Base-by-base conservation (phyloP, 2,113 vertebrate species). In the Hippoglossus stenolepis region DNA sequence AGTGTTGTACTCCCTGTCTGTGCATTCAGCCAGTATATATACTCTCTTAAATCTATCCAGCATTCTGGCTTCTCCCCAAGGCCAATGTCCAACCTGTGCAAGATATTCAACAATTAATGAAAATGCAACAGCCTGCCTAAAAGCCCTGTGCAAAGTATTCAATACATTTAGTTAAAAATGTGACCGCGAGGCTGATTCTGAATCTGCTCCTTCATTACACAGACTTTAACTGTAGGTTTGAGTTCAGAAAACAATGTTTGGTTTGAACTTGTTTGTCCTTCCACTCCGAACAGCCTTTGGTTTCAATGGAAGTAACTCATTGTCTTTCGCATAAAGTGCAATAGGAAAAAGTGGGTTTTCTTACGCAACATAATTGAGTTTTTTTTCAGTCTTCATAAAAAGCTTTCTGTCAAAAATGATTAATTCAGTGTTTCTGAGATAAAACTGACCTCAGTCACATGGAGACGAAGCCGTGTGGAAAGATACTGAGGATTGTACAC, bases 1-100 rank as follows among this genome's bases (percentile, higher is more conserved):
- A 9, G 6, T 17, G 3, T 9, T 64, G 40, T 28, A 31, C 51
- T 43, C 28, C 18, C 13, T 31, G 20, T 60, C 18, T 43, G 8
- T 53, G 40, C 23, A 70, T 65, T 70, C 43, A 75, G 24, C 54
- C 47, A 24, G 43, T 45, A 12, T 45, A 31, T 31, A 31, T 31
- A 1, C 5, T 31, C 5, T 31, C 31, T 31, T 47, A 47, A 47
- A 17, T 47, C 45, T 14, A 3, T 56, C 47, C 0, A 17, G 62
- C 57, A 57, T 21, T n/a, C n/a, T n/a, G n/a, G 26, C 26, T 21
- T 18, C 24, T 26, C 51, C 49, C 65, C 18, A 49, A 77, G 21
- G 31, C 57, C 8, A 10, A 1, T 31, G 49, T 47, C 61, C 56
- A 67, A 72, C 20, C 7, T 2, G 23, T 40, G 57, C 49, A 43